Conservation (phyloP, 23 tunicate genomes). For the Corella eumyota region DNA sequence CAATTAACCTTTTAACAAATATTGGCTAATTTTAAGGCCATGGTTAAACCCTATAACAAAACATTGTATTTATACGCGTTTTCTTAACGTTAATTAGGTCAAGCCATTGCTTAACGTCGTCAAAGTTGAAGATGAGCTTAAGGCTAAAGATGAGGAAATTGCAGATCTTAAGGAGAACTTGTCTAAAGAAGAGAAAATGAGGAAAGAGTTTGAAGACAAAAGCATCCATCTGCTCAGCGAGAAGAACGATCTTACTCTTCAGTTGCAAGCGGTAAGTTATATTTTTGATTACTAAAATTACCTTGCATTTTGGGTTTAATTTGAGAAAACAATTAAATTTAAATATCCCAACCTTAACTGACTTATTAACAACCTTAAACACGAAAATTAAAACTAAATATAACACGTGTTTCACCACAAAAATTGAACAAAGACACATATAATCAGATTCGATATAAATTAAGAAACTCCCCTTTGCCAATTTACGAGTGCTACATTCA, state of each 20-base stretch:
- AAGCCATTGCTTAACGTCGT: conserved; percentile 92
- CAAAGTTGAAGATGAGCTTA: conserved; percentile 79
- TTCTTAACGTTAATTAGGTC: no score
- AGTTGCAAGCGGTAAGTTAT: conserved; percentile 82
- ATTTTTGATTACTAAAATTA: not conserved
- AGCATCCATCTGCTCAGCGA: conserved; percentile 73
- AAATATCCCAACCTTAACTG: not conserved
- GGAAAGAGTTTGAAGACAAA: conserved; percentile 88
- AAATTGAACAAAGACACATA: no score
- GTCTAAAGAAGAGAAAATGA: conserved; percentile 59
- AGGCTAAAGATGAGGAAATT: conserved; percentile 87
- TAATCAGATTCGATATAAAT: no score
- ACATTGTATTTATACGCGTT: no score
- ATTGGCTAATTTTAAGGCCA: no score
- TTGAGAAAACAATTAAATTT: not conserved
- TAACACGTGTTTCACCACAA: no score
- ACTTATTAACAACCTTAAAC: not conserved
- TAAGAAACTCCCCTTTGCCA: no score
- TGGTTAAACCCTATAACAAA: no score
- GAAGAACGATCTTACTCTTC: conserved; percentile 90
- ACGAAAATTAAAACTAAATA: no score
- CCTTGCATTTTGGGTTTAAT: not conserved
- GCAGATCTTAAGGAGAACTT: conserved; percentile 81
- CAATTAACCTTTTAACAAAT: no score
- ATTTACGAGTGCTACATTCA: no score